Conservation (phyloP, 2,888 invertebrate genomes). For the Idaea aversata region DNA sequence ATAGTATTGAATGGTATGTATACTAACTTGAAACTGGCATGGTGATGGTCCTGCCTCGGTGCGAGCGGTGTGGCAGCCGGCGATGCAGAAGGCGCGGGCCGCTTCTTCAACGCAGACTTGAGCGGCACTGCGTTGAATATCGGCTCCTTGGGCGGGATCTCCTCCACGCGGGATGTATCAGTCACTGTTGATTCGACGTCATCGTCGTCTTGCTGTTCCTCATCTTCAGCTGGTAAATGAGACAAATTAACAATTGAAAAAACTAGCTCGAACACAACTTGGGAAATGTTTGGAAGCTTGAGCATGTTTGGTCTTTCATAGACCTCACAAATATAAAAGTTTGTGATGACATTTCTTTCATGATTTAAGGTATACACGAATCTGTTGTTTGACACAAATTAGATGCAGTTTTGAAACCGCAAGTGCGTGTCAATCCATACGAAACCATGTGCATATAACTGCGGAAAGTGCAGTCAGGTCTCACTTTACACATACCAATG, state of each 20-base stretch:
- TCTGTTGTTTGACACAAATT: no score
- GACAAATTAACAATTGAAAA: neutral
- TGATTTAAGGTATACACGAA: no score
- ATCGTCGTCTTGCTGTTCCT: conserved; percentile 84
- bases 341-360: no score
- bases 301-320: no score
- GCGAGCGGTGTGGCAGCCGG: conserved; percentile 80
- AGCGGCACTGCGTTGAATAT: conserved; percentile 94
- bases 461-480: no score
- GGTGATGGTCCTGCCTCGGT: conserved; percentile 85
- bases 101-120: conserved; percentile 95
- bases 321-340: no score
- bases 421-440: no score
- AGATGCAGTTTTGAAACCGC: no score
- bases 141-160: conserved; percentile 96
- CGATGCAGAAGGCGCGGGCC: conserved; percentile 86
- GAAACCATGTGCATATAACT: no score
- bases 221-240: conserved; percentile 73
- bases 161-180: conserved; percentile 92
- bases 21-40: conserved; percentile 89
- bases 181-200: conserved; percentile 81
- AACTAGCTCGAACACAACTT: no score
- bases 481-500: neutral
- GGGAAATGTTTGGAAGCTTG: no score
- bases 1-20: conserved; percentile 4